These are phyloP conservation scores for Cyclura pinguis DNA, from an alignment of 2,797 vertebrate genomes.

Conservation along the genomic window DNA sequence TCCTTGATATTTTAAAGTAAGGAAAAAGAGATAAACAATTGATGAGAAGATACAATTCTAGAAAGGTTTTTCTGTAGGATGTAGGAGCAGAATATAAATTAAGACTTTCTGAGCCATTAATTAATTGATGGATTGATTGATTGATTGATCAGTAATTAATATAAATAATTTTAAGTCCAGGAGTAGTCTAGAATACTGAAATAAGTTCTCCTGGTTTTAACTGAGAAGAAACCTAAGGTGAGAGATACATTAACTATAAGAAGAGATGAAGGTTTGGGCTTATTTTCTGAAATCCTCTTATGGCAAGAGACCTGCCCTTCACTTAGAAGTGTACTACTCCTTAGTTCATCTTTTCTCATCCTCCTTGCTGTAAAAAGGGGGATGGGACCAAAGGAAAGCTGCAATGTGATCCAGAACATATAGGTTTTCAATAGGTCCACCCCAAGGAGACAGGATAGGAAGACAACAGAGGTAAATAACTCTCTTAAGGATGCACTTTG, in stretches of 20 bases:
- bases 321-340: not conserved
- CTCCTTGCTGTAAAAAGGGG: not conserved
- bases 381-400: not conserved
- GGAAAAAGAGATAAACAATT: not conserved
- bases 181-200: not conserved
- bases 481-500: not conserved
- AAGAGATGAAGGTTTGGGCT: not conserved
- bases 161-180: not conserved
- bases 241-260: not conserved
- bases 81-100: not conserved
- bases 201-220: not conserved
- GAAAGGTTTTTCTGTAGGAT: not conserved
- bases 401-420: not conserved
- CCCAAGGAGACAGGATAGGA: not conserved
- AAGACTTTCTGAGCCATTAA: not conserved
- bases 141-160: not conserved
- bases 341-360: not conserved
- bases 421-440: not conserved
- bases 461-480: not conserved
- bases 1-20: not conserved
- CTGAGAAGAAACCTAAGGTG: not conserved
- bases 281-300: not conserved
- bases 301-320: not conserved
- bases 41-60: not conserved
- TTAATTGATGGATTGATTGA: too few species aligned